phyloP scores from a whole-genome alignment of 1,140 invertebrate species.

The Propsilocerus akamusi region DNA sequence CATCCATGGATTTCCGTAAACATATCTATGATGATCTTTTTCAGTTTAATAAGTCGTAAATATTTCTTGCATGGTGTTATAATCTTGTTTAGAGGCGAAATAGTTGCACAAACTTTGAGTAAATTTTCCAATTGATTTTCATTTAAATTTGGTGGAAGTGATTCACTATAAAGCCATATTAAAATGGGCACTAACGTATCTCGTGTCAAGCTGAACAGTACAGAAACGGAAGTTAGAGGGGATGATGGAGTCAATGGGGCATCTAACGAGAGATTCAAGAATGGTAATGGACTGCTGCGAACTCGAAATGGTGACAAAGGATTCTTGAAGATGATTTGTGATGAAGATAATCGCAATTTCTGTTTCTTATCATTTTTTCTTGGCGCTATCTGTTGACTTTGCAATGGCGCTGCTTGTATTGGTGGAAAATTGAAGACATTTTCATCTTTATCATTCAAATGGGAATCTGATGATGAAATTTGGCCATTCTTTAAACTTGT shows the following conservation, averaged over 20 bases:
- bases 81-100: slow-evolving; percentile 32
- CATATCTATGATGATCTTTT: slow-evolving; percentile 41
- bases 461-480: slow-evolving; percentile 16
- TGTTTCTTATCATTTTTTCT: slow-evolving; percentile 7
- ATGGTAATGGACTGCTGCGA: slow-evolving; percentile 16
- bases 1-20: slow-evolving; percentile 39
- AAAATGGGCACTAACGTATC: slow-evolving; percentile 36
- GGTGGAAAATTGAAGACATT: slow-evolving; percentile 20
- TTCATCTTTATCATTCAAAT: slow-evolving; percentile 12
- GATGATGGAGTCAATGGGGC: slow-evolving; percentile 17
- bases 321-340: slow-evolving; percentile 13
- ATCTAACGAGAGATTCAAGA: slow-evolving; percentile 15
- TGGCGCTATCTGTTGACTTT: slow-evolving; percentile 4
- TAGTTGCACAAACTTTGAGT: slow-evolving; percentile 27
- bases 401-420: neutral
- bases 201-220: slow-evolving; percentile 26
- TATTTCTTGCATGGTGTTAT: slow-evolving; percentile 34
- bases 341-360: neutral
- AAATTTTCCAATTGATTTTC: slow-evolving; percentile 33
- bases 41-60: slow-evolving; percentile 37
- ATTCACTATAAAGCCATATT: slow-evolving; percentile 44
- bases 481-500: neutral
- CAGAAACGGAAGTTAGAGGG: slow-evolving; percentile 18
- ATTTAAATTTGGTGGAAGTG: slow-evolving; percentile 32
- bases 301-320: slow-evolving; percentile 18